Conservation (phyloP, 2,113 vertebrate species). For the Pongo pygmaeus region DNA sequence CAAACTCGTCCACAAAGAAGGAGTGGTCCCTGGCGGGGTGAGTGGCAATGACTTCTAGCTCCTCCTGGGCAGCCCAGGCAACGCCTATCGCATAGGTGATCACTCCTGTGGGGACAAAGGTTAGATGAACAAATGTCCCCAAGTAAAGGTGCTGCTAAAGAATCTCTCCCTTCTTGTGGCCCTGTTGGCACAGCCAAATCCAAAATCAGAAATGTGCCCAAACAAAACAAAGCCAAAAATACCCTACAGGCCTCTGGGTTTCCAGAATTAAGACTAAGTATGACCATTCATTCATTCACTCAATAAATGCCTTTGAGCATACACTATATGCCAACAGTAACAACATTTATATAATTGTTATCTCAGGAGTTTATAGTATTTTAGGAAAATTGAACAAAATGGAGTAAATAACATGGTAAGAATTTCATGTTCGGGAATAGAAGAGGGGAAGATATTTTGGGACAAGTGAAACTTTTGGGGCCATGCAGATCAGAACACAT, state of each 20-base stretch:
- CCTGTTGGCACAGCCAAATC: background rate
- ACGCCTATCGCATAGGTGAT: constrained; percentile 96
- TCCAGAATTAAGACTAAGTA: background rate
- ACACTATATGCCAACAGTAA: background rate
- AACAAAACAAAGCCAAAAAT: background rate
- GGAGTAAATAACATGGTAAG: background rate
- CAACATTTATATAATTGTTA: background rate
- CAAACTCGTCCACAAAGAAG: constrained; percentile 98
- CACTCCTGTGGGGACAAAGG: constrained; percentile 87
- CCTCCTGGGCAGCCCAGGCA: constrained; percentile 97
- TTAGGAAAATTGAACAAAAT: background rate
- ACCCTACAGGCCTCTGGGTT: background rate
- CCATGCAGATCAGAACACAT: background rate
- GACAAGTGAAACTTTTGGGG: background rate
- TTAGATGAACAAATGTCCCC: background rate
- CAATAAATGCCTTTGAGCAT: background rate
- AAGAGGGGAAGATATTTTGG: background rate
- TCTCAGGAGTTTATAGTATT: background rate
- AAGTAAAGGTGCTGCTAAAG: background rate
- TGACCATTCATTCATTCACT: background rate
- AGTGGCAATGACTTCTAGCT: constrained; percentile 96
- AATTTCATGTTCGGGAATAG: background rate
- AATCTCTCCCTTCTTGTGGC: background rate
- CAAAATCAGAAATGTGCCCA: background rate
- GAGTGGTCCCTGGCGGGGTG: constrained; percentile 95